phyloP scores from a whole-genome alignment of 1,140 invertebrate species.

The Hetaerina americana region DNA sequence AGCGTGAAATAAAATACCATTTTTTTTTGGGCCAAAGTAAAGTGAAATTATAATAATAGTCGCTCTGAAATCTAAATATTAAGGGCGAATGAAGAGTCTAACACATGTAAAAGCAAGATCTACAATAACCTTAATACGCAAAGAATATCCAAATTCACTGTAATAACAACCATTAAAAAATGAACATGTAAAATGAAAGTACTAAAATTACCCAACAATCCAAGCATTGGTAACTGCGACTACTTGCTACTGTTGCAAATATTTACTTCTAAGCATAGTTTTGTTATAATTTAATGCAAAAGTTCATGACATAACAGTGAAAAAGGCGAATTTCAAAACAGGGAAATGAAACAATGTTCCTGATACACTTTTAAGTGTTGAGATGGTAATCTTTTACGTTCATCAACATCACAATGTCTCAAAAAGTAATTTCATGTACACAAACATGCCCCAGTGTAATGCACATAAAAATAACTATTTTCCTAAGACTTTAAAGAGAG shows the following conservation, averaged over 20 bases:
- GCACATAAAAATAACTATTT: not conserved
- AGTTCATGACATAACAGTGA: not conserved
- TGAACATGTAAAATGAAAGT: not conserved
- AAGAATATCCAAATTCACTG: not conserved
- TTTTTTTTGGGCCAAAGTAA: not conserved
- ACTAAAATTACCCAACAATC: not conserved
- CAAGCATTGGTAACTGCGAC: too few relatives aligned
- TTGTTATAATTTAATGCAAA: not conserved
- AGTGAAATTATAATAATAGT: not conserved
- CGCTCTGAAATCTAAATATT: not conserved
- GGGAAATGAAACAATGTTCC: not conserved
- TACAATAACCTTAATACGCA: not conserved
- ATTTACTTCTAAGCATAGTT: too few relatives aligned
- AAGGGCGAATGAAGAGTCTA: not conserved
- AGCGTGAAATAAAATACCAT: not conserved
- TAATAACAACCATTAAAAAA: not conserved
- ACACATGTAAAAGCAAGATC: not conserved
- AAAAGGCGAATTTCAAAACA: not conserved
- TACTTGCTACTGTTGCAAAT: too few relatives aligned
- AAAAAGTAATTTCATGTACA: not conserved
- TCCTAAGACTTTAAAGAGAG: not conserved
- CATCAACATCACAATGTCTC: not conserved
- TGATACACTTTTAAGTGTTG: not conserved
- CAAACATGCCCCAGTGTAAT: not conserved
- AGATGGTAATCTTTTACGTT: not conserved